phyloP scores from a whole-genome alignment of 2,888 invertebrate genomes.

The Leptopilina drosophilae region DNA sequence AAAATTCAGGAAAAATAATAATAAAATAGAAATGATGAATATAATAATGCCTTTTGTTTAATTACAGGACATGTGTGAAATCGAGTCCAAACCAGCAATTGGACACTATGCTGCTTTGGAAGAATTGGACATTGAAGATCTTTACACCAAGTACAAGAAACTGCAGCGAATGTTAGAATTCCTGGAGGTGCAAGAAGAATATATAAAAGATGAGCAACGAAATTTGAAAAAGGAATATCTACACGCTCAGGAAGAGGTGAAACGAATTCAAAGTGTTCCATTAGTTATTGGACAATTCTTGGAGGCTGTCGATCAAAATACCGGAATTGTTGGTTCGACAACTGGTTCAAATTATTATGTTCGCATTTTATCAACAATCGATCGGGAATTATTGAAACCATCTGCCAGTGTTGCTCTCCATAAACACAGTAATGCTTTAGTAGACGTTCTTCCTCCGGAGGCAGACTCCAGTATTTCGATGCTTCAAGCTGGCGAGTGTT shows the following conservation, averaged over 20 bases:
- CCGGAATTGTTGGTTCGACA: conserved; percentile 99
- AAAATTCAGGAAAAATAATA: too few species aligned
- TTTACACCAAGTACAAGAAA: conserved; percentile 98
- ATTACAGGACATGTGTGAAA: conserved; percentile 63
- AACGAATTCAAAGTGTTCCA: conserved; percentile 99
- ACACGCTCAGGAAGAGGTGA: conserved; percentile 98
- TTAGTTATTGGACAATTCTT: conserved; percentile 99
- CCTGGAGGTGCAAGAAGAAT: conserved; percentile 98
- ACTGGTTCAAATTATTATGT: conserved; percentile 99
- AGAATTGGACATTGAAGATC: conserved; percentile 92
- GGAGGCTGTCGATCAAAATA: conserved; percentile 99
- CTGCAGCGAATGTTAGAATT: conserved; percentile 97
- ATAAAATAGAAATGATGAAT: too few species aligned
- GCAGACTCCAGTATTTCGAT: conserved; percentile 99
- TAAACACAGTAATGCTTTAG: conserved; percentile 99
- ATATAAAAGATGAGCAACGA: conserved; percentile 99
- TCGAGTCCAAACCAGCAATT: conserved; percentile 82
- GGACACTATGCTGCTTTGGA: conserved; percentile 86
- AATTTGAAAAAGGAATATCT: conserved; percentile 99
- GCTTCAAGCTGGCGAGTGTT: conserved; percentile 88
- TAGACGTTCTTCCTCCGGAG: conserved; percentile 99
- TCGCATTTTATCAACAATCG: conserved; percentile 97
- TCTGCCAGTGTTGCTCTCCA: conserved; percentile 99
- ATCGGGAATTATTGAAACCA: conserved; percentile 97
- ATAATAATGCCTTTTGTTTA: background rate